Evolutionary conservation across 2,113 vertebrate genomes (phyloP).

Genomic region (Cebus imitator): DNA sequence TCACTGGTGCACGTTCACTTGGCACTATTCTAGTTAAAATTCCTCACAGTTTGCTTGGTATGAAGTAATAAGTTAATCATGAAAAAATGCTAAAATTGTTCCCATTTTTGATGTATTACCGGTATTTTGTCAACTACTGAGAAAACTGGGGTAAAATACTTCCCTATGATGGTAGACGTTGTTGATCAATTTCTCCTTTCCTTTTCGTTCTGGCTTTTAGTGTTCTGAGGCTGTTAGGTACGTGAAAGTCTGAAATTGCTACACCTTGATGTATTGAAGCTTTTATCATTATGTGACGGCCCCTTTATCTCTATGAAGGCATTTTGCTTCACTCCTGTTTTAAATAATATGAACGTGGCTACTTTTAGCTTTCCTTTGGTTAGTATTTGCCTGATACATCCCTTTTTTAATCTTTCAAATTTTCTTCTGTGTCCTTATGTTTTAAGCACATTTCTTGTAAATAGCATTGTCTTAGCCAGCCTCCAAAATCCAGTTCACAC

Average conservation of each 20-base stretch:
- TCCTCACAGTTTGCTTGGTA: background rate
- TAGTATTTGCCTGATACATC: background rate
- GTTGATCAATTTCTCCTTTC: background rate
- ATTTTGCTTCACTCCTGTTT: background rate
- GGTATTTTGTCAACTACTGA: background rate
- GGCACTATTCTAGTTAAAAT: background rate
- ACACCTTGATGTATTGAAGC: background rate
- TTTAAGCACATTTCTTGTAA: background rate
- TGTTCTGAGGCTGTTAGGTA: background rate
- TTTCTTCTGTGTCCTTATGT: background rate
- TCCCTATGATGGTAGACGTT: background rate
- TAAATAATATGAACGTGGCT: background rate
- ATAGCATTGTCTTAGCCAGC: background rate
- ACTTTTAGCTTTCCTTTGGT: background rate
- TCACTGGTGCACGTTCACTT: accelerated
- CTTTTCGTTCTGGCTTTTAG: background rate
- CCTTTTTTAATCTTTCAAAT: background rate
- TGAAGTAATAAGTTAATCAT: background rate
- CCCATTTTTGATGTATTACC: background rate
- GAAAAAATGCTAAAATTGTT: background rate
- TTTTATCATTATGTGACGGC: background rate
- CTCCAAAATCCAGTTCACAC: background rate
- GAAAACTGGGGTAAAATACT: background rate
- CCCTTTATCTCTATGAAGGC: background rate
- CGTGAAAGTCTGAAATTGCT: background rate